Evolutionary conservation across 2,888 invertebrate genomes (phyloP).

Genomic region (Meiosimyza decipiens): DNA sequence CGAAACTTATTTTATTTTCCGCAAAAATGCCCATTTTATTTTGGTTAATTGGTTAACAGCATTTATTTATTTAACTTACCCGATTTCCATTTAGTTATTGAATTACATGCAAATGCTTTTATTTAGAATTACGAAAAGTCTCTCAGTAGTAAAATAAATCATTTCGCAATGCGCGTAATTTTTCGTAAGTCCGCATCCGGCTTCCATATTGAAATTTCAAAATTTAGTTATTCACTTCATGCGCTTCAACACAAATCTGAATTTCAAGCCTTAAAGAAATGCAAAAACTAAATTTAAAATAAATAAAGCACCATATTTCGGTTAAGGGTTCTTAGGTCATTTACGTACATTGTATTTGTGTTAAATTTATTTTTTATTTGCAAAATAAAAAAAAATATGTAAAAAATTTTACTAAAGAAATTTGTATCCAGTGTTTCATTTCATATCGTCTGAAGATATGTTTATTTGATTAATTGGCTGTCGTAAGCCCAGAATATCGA

Average conservation of each 20-base stretch:
- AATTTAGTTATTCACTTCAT: background rate
- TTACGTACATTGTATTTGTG: too few relatives aligned
- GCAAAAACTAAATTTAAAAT: background rate
- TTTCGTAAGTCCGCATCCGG: background rate
- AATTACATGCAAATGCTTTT: background rate
- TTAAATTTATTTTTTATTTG: too few relatives aligned
- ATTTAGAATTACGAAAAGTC: background rate
- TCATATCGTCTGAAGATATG: too few relatives aligned
- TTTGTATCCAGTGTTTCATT: too few relatives aligned
- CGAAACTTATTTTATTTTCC: background rate
- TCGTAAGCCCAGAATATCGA: too few relatives aligned
- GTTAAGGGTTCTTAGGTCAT: background rate
- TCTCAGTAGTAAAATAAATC: background rate
- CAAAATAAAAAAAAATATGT: too few relatives aligned
- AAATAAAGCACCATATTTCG: background rate
- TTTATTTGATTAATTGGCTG: too few relatives aligned
- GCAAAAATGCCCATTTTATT: conserved; percentile 7
- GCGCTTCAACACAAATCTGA: background rate
- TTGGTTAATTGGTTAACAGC: conserved; percentile 19
- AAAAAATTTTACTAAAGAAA: too few relatives aligned
- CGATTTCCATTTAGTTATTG: conserved; percentile 2
- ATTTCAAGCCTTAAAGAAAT: background rate
- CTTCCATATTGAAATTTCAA: conserved; percentile 1
- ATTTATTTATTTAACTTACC: background rate
- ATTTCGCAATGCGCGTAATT: background rate